Conservation (phyloP, 1,140 invertebrate genomes). For the Drosophila subpulchrella region DNA sequence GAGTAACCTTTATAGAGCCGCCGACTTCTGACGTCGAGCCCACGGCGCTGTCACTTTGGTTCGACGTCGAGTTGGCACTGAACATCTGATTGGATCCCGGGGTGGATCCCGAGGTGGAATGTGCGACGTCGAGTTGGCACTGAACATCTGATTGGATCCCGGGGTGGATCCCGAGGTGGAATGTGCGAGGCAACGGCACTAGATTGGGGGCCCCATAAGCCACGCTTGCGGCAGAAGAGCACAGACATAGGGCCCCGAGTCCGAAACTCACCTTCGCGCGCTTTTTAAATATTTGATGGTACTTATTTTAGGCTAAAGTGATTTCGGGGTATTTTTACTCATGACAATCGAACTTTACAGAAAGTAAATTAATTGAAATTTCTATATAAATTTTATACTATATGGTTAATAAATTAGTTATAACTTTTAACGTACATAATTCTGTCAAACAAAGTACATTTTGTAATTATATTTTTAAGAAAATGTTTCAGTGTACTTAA, state of each 20-base stretch:
- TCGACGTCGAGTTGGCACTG: slow-evolving; percentile 7
- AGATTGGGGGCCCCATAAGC: neutral
- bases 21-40: slow-evolving; percentile 1
- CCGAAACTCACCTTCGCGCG: slow-evolving; percentile 3
- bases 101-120: neutral
- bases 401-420: no score
- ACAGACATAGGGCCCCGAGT: neutral
- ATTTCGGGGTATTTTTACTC: no score
- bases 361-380: no score
- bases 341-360: no score
- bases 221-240: neutral
- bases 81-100: slow-evolving; percentile 8
- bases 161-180: neutral
- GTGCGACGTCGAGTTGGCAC: slow-evolving; percentile 4
- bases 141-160: slow-evolving; percentile 13
- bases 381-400: no score
- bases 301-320: neutral
- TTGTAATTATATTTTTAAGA: no score
- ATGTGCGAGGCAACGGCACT: slow-evolving; percentile 6
- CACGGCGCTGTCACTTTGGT: slow-evolving; percentile 8
- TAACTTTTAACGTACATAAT: no score
- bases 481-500: no score
- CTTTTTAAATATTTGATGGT: neutral
- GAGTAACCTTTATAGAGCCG: slow-evolving; percentile 11
- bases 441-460: no score